Evolutionary conservation across 2,888 invertebrate species (phyloP).

Genomic region (Lepidochrysops patricia): DNA sequence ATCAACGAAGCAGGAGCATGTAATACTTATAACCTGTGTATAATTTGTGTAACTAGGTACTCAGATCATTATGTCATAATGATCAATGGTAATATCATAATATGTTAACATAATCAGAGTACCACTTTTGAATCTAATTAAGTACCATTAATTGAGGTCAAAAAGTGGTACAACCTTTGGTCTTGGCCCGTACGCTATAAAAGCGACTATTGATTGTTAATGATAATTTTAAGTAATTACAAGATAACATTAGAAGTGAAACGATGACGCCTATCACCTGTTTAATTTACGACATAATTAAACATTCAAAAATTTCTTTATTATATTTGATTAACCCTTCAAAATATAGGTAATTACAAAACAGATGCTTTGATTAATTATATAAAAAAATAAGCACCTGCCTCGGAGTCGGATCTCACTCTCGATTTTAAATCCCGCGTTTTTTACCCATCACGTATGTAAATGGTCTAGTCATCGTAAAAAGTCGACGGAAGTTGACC

Average conservation of each 20-base stretch:
- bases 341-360: conserved; percentile 56
- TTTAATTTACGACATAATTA: conserved; percentile 25
- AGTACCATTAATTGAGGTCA: too few species aligned
- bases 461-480: conserved; percentile 8
- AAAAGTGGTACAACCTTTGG: too few species aligned
- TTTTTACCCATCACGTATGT: conserved; percentile 1
- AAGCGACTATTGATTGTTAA: not conserved
- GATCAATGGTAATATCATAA: too few species aligned
- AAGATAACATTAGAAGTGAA: not conserved
- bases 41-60: too few species aligned
- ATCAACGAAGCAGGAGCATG: too few species aligned
- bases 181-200: too few species aligned
- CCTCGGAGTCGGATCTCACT: conserved; percentile 55
- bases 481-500: conserved; percentile 11
- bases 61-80: too few species aligned
- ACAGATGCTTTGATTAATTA: conserved; percentile 72
- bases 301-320: conserved; percentile 56
- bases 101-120: too few species aligned
- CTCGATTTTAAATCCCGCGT: conserved; percentile 30
- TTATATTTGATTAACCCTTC: conserved; percentile 73
- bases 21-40: too few species aligned
- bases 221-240: not conserved
- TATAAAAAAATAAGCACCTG: conserved; percentile 63
- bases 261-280: not conserved
- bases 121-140: too few species aligned